Percentiles rank a stretch among this genome's conserved stretches.
These are phyloP conservation scores for Germaria angustata DNA, from an alignment of 2,888 invertebrate species.

Conservation along the genomic window DNA sequence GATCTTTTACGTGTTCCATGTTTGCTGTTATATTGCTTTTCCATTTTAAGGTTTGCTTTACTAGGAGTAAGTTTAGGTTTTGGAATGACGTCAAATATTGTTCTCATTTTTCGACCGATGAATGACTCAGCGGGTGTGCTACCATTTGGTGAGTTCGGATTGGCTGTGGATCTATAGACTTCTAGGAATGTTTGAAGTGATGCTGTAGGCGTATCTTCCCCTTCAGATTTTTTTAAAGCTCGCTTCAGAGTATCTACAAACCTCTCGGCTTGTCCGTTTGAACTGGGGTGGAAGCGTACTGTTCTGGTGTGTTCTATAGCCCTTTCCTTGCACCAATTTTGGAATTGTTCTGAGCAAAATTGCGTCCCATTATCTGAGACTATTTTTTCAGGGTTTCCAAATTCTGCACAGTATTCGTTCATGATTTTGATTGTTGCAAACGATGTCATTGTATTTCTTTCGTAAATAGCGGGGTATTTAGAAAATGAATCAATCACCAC, in stretches of 20 bases:
- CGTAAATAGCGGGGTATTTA: constrained; percentile 38
- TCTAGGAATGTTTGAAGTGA: constrained; percentile 2
- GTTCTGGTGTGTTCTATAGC: constrained; percentile 29
- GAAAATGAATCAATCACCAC: constrained; percentile 1
- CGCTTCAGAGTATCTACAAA: constrained; percentile 40
- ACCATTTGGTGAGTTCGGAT: constrained; percentile 14
- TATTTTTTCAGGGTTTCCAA: constrained; percentile 15
- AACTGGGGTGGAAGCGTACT: constrained; percentile 27
- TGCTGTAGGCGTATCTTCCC: neutral
- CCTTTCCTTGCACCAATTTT: neutral
- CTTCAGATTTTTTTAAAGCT: constrained; percentile 24
- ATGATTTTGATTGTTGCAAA: neutral
- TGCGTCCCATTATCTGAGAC: constrained; percentile 22
- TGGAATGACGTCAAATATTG: neutral
- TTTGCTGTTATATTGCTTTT: neutral
- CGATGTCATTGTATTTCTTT: constrained; percentile 22
- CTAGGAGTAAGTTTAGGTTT: neutral
- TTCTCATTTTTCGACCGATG: neutral
- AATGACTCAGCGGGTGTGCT: neutral
- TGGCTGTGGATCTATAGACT: constrained; percentile 9
- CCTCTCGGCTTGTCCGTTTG: constrained; percentile 28
- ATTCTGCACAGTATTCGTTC: neutral
- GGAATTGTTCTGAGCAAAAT: constrained; percentile 10
- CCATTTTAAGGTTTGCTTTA: neutral
- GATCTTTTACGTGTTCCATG: neutral